Percentiles rank a stretch among this genome's conserved stretches.
These are phyloP conservation scores for Pachyrhynchus sulphureomaculatus DNA, from an alignment of 1,140 invertebrate species.

Conservation along the genomic window DNA sequence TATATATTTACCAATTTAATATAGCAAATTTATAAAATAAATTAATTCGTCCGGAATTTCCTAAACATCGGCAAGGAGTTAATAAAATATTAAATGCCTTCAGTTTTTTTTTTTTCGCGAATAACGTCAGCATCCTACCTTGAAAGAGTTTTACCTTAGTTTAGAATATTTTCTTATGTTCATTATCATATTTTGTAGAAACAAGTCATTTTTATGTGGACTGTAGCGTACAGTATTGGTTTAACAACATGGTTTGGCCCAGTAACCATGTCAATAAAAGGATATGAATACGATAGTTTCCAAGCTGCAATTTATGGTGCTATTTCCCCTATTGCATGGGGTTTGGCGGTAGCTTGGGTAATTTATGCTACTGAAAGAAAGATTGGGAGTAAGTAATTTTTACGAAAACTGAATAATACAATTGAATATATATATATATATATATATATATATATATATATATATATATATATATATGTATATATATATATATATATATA, in stretches of 20 bases:
- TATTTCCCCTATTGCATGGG: slow-evolving; percentile 38
- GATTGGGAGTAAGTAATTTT: slow-evolving; percentile 31
- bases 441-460: no score
- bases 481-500: no score
- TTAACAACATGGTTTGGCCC: slow-evolving; percentile 31
- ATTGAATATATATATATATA: no score
- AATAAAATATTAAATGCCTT: no score
- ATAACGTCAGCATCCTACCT: no score
- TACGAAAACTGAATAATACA: no score
- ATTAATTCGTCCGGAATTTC: no score
- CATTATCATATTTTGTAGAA: slow-evolving; percentile 19
- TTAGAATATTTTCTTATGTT: neutral
- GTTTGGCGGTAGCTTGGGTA: slow-evolving; percentile 25
- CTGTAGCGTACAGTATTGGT: slow-evolving; percentile 14
- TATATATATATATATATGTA: no score
- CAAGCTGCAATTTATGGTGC: slow-evolving; percentile 33
- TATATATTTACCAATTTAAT: no score
- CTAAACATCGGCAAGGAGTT: no score
- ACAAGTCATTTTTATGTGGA: slow-evolving; percentile 14
- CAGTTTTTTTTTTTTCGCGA: neutral
- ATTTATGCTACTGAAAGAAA: slow-evolving; percentile 30
- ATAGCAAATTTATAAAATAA: no score
- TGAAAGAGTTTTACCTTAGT: neutral
- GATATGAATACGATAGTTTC: slow-evolving; percentile 31
- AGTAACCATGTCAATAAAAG: slow-evolving; percentile 23